Percentiles rank a stretch among this genome's conserved stretches.
phyloP scores from a whole-genome alignment of 2,888 invertebrate species.

The Rhagophthalmus giganteus region DNA sequence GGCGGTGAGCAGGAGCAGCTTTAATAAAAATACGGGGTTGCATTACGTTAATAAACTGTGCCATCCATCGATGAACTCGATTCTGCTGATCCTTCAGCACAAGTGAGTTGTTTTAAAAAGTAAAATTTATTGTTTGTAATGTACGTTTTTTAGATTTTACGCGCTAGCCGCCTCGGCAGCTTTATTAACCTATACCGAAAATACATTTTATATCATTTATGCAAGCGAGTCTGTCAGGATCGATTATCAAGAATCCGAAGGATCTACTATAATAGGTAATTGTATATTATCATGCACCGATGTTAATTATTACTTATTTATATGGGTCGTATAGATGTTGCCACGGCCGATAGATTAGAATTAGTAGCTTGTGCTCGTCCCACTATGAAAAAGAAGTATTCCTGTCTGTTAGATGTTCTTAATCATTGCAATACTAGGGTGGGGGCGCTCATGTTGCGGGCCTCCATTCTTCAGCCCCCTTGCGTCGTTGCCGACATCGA shows the following conservation, averaged over 20 bases:
- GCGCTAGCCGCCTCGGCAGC: conserved; percentile 84
- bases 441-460: conserved; percentile 77
- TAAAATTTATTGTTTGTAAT: too few species aligned
- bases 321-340: conserved; percentile 64
- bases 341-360: conserved; percentile 79
- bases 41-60: conserved; percentile 73
- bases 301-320: neutral
- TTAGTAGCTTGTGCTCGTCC: conserved; percentile 62
- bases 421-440: conserved; percentile 72
- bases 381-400: conserved; percentile 54
- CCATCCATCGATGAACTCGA: conserved; percentile 68
- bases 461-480: conserved; percentile 79
- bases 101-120: conserved; percentile 58
- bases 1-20: conserved; percentile 74
- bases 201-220: conserved; percentile 74
- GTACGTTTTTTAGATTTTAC: conserved; percentile 75
- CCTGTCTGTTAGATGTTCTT: conserved; percentile 67
- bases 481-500: conserved; percentile 68
- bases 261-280: conserved; percentile 81
- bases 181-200: conserved; percentile 81
- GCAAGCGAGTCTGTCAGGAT: conserved; percentile 76
- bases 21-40: conserved; percentile 75
- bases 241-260: conserved; percentile 79
- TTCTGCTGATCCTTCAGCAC: conserved; percentile 66
- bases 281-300: neutral